Evolutionary conservation across 2,797 vertebrate species (phyloP).

Genomic region (Oreochromis mossambicus): DNA sequence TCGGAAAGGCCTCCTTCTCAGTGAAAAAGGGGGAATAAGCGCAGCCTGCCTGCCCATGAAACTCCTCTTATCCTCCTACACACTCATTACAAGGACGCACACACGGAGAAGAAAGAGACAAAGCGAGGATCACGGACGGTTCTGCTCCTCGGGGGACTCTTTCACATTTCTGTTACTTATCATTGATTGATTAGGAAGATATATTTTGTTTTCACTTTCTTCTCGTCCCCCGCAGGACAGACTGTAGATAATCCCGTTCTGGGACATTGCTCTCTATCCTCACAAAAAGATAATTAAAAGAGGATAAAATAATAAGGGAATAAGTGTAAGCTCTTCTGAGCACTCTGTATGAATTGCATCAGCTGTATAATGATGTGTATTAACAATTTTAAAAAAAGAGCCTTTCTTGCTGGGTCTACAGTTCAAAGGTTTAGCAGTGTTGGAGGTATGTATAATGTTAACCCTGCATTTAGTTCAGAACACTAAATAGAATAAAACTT

Average conservation of each 20-base stretch:
- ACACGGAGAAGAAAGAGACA: conserved; percentile 19
- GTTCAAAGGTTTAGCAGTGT: neutral
- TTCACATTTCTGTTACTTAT: conserved; percentile 14
- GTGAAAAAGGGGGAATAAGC: conserved; percentile 29
- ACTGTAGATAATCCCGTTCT: conserved; percentile 35
- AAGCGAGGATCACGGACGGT: conserved; percentile 16
- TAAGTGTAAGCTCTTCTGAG: neutral
- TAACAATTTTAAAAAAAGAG: neutral
- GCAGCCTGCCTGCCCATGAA: conserved; percentile 42
- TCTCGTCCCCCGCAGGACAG: conserved; percentile 13
- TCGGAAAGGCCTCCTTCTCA: conserved; percentile 10
- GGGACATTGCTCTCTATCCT: conserved; percentile 29
- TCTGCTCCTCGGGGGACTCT: conserved; percentile 18
- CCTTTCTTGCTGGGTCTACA: neutral
- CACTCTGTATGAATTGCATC: conserved; percentile 31
- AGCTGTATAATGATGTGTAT: conserved; percentile 14
- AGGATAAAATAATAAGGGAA: conserved; percentile 28
- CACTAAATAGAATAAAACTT: neutral
- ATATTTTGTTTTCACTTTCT: conserved; percentile 34
- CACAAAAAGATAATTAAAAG: conserved; percentile 40
- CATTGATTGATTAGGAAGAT: conserved; percentile 28
- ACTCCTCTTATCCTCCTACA: conserved; percentile 62
- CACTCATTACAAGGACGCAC: conserved; percentile 43
- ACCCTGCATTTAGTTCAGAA: neutral
- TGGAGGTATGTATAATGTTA: neutral